These are phyloP conservation scores for Microtus montanus DNA, from an alignment of 2,113 vertebrate genomes.

Conservation along the genomic window DNA sequence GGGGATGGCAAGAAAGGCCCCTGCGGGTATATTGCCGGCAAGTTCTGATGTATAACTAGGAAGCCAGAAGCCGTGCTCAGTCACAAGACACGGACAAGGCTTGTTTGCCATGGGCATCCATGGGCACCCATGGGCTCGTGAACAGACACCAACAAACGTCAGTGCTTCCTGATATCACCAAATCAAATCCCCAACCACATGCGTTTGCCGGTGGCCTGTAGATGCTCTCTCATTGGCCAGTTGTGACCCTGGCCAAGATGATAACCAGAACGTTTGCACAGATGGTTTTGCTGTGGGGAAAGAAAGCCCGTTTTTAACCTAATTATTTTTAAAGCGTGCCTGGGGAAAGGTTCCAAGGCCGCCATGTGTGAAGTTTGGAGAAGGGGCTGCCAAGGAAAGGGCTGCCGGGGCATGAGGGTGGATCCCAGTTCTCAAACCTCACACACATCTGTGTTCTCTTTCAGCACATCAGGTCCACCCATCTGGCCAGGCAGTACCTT, in stretches of 20 bases:
- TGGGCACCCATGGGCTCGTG: neutral
- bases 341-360: neutral
- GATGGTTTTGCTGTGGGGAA: neutral
- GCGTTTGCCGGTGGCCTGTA: neutral
- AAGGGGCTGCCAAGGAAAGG: neutral
- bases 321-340: neutral
- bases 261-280: neutral
- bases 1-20: neutral
- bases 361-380: fast-evolving
- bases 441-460: conserved; percentile 79
- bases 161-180: fast-evolving
- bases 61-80: neutral
- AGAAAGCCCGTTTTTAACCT: neutral
- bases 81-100: neutral
- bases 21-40: neutral
- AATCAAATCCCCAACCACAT: neutral
- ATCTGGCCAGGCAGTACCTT: conserved; percentile 98
- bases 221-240: neutral
- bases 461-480: conserved; percentile 93
- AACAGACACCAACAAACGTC: too few relatives aligned
- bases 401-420: neutral
- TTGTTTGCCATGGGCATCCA: neutral
- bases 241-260: neutral
- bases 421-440: conserved; percentile 53
- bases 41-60: neutral